Evolutionary conservation across 2,113 vertebrate species (phyloP).

Genomic region (Motacilla tschutschensis): DNA sequence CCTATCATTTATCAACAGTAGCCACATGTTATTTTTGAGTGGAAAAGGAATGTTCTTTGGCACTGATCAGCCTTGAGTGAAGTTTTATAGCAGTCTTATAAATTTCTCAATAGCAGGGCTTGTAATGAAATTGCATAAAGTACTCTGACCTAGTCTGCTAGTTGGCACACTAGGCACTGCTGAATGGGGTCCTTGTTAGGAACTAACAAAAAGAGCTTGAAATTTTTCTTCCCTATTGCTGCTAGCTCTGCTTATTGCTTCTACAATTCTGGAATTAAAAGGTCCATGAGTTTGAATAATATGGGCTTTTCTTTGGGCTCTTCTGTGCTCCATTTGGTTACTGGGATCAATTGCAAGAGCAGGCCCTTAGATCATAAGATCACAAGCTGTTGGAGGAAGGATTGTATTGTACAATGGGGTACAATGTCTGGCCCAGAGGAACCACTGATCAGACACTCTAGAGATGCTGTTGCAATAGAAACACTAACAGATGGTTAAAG

Average conservation of each 20-base stretch:
- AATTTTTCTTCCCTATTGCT: background rate
- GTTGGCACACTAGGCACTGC: background rate
- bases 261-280: background rate
- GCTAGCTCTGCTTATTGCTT: background rate
- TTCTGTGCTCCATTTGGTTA: background rate
- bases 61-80: conserved; percentile 6
- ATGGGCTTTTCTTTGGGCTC: background rate
- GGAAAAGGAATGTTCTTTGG: conserved; percentile 49
- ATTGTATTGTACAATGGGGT: background rate
- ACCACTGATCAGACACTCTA: background rate
- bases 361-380: background rate
- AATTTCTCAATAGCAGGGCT: conserved; percentile 24
- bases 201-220: background rate
- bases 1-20: conserved; percentile 1
- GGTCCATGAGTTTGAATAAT: background rate
- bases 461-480: background rate
- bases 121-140: conserved; percentile 42
- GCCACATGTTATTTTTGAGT: conserved; percentile 14
- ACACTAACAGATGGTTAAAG: background rate
- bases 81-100: conserved; percentile 36
- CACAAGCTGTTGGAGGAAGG: background rate
- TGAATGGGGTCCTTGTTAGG: background rate
- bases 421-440: background rate
- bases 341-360: background rate
- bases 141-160: background rate